Evolutionary conservation across 2,797 vertebrate genomes (phyloP).

Genomic region (Parauchenoglanis ngamensis): DNA sequence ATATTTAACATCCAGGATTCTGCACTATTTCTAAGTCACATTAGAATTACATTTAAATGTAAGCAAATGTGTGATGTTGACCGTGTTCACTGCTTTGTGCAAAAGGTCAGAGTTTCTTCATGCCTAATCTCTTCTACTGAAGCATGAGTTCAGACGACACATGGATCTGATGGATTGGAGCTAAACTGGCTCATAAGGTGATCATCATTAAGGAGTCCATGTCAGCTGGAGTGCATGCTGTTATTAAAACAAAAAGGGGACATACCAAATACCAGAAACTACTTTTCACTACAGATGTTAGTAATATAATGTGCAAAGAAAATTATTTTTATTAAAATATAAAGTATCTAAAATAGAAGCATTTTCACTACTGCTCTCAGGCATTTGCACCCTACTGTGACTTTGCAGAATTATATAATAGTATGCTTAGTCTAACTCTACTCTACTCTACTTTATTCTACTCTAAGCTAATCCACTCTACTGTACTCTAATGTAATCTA

Average conservation of each 20-base stretch:
- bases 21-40: neutral
- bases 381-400: neutral
- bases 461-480: no score
- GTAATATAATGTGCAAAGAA: neutral
- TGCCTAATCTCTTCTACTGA: neutral
- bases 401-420: neutral
- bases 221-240: neutral
- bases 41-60: neutral
- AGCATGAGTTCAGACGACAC: neutral
- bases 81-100: neutral
- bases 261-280: neutral
- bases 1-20: no score
- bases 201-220: neutral
- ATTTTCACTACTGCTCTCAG: neutral
- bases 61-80: neutral
- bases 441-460: neutral
- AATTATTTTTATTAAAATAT: neutral
- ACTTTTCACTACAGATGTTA: neutral
- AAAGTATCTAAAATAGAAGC: neutral
- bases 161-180: neutral
- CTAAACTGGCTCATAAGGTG: neutral
- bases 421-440: neutral
- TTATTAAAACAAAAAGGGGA: neutral
- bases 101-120: neutral
- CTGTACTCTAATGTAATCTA: no score